Conservation (phyloP, 92 coral and sea anemone species). For the Porites rus region DNA sequence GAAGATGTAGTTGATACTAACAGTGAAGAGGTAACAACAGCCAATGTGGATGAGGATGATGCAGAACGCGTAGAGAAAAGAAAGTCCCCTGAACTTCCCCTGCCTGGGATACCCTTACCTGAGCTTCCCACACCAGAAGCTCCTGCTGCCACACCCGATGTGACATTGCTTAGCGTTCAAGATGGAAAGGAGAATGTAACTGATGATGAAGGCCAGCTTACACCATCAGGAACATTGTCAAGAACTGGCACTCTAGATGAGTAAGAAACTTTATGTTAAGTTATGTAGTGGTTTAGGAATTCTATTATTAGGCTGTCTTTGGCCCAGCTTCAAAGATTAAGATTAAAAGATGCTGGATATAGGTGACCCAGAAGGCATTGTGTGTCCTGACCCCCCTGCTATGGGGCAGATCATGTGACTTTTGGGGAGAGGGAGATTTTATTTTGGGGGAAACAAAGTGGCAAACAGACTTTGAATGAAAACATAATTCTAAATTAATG, state of each 20-base stretch:
- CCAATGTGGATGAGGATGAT: background rate
- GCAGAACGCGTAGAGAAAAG: background rate
- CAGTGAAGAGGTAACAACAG: constrained; percentile 2
- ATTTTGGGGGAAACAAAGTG: too few relatives aligned
- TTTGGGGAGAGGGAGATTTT: too few relatives aligned
- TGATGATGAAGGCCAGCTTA: constrained; percentile 45
- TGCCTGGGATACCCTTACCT: constrained; percentile 3
- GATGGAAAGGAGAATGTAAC: constrained; percentile 14
- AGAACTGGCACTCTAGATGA: constrained; percentile 30
- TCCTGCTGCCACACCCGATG: background rate
- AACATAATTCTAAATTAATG: too few relatives aligned
- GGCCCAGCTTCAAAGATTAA: too few relatives aligned
- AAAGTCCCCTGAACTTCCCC: constrained; percentile 23
- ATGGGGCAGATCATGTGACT: too few relatives aligned
- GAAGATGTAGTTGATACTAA: background rate
- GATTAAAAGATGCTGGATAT: too few relatives aligned
- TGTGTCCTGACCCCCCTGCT: too few relatives aligned
- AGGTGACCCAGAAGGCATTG: too few relatives aligned
- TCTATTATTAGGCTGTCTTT: too few relatives aligned
- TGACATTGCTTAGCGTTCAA: constrained; percentile 4
- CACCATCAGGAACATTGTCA: constrained; percentile 51
- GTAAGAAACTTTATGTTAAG: constrained; percentile 6
- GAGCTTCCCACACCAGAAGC: background rate
- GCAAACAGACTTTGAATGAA: too few relatives aligned
- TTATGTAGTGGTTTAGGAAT: too few relatives aligned